Conservation (phyloP, 2,888 invertebrate genomes). For the Malthinus seriepunctatus region DNA sequence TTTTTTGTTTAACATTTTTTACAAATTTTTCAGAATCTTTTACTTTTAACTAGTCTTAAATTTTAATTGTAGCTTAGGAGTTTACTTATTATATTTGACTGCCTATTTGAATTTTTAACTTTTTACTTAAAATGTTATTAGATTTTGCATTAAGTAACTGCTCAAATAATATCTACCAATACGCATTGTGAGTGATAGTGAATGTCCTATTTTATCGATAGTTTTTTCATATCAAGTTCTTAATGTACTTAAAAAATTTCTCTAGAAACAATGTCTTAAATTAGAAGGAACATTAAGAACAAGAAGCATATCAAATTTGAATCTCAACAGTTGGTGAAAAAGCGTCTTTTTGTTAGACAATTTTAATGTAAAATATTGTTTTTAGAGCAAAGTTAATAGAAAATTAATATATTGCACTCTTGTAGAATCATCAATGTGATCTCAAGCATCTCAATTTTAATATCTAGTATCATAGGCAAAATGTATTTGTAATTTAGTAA, state of each 20-base stretch:
- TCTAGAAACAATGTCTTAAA: no score
- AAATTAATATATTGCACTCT: slow-evolving; percentile 18
- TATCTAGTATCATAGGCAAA: slow-evolving; percentile 44
- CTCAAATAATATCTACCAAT: slow-evolving; percentile 26
- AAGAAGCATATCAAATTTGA: background rate
- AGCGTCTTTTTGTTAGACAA: no score
- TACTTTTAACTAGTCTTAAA: slow-evolving; percentile 41
- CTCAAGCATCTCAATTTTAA: slow-evolving; percentile 46
- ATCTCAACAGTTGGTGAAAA: no score
- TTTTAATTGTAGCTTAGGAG: slow-evolving; percentile 36
- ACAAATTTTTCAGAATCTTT: slow-evolving; percentile 20
- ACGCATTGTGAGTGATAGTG: slow-evolving; percentile 35
- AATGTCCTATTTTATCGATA: slow-evolving; percentile 34
- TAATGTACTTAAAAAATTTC: slow-evolving; percentile 34
- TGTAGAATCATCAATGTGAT: slow-evolving; percentile 40
- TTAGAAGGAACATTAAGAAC: background rate
- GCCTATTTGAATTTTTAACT: slow-evolving; percentile 36
- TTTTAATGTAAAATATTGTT: no score
- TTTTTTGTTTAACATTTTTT: slow-evolving; percentile 37
- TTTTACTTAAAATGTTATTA: background rate
- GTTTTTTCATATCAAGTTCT: slow-evolving; percentile 27
- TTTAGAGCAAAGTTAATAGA: background rate
- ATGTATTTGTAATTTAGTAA: slow-evolving; percentile 40
- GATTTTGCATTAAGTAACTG: background rate
- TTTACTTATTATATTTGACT: slow-evolving; percentile 42